Conservation (phyloP, 2,797 vertebrate species). For the Danio albolineatus region DNA sequence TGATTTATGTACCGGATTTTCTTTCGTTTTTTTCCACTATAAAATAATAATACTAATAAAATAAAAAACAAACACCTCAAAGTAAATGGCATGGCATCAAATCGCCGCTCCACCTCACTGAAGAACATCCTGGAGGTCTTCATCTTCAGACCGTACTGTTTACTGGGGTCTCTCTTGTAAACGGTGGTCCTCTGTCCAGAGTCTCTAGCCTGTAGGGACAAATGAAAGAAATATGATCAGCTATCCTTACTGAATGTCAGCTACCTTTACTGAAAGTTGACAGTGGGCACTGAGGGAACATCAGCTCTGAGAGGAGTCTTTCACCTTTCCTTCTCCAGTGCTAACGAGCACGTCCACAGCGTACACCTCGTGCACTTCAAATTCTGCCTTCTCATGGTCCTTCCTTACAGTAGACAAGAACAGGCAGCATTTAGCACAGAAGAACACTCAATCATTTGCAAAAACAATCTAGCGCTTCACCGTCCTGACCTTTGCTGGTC, state of each 20-base stretch:
- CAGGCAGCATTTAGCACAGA: not conserved
- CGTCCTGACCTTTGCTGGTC: slow-evolving; percentile 93
- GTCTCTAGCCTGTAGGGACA: slow-evolving; percentile 85
- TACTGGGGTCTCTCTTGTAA: slow-evolving; percentile 96
- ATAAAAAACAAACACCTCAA: slow-evolving; percentile 81
- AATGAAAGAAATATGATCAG: not conserved
- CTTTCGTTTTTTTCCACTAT: too few species aligned
- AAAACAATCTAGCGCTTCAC: not conserved
- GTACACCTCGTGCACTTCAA: slow-evolving; percentile 98
- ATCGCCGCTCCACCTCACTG: slow-evolving; percentile 95
- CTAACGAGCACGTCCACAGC: slow-evolving; percentile 96
- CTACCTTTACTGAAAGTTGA: too few species aligned
- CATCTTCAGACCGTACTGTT: slow-evolving; percentile 98
- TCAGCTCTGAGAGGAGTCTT: not conserved
- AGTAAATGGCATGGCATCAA: slow-evolving; percentile 97
- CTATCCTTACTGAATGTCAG: not conserved
- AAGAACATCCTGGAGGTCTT: slow-evolving; percentile 97
- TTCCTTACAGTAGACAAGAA: slow-evolving; percentile 78
- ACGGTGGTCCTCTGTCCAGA: slow-evolving; percentile 96
- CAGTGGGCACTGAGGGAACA: not conserved
- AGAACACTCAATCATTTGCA: not conserved
- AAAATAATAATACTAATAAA: too few species aligned
- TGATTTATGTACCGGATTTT: too few species aligned
- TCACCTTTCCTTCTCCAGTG: slow-evolving; percentile 98
- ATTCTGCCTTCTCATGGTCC: slow-evolving; percentile 98